Conservation (phyloP, 1,140 invertebrate genomes). For the Limonius californicus region DNA sequence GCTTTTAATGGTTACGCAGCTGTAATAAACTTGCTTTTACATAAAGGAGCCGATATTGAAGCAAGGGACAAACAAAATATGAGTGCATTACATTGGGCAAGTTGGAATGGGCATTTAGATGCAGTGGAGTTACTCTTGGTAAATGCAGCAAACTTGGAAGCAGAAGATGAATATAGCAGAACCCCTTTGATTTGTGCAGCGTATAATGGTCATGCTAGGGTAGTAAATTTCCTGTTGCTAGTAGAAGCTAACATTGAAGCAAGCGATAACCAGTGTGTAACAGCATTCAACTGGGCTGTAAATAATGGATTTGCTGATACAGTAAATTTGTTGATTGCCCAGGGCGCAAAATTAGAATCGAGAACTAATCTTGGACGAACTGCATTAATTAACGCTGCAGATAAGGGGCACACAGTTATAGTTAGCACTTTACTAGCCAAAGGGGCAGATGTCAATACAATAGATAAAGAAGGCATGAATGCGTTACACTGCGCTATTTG, state of each 20-base stretch:
- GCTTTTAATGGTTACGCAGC: no score
- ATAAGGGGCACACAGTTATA: constrained; percentile 3
- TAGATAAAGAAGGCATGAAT: background rate
- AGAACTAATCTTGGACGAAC: background rate
- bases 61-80: background rate
- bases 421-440: background rate
- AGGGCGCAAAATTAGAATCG: background rate
- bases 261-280: background rate
- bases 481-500: background rate
- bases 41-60: background rate
- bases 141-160: constrained; percentile 9
- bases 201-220: background rate
- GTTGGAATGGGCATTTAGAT: constrained; percentile 49
- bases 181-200: background rate
- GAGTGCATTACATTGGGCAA: constrained; percentile 51
- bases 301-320: background rate
- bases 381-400: background rate
- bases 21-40: background rate
- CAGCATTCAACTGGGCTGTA: background rate
- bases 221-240: background rate
- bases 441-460: background rate
- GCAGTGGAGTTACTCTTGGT: constrained; percentile 48
- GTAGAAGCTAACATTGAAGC: no score
- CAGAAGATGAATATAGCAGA: background rate
- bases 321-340: background rate